These are phyloP conservation scores for Parazoanthus swiftii DNA, from an alignment of 92 coral and sea anemone genomes.

Conservation along the genomic window DNA sequence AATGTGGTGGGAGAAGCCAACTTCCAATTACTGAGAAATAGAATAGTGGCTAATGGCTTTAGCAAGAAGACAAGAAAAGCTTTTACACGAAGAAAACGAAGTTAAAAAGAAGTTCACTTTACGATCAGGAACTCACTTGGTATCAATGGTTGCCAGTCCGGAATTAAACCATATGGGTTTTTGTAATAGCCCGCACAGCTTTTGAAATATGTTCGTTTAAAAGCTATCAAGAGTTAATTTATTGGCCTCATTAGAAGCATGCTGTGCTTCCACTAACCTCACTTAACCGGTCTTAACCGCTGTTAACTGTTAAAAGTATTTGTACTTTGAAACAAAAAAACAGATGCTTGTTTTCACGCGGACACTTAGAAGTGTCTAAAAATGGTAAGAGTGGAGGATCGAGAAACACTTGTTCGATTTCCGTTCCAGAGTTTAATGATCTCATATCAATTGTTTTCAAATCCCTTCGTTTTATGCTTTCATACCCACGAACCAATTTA, in stretches of 20 bases:
- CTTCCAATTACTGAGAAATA: not conserved
- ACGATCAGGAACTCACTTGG: not conserved
- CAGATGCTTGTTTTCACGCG: not conserved
- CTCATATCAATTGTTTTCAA: not conserved
- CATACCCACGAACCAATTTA: too few species aligned
- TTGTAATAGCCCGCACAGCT: not conserved
- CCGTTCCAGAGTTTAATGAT: not conserved
- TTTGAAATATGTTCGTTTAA: slow-evolving; percentile 7
- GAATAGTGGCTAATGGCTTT: not conserved
- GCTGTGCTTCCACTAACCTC: slow-evolving; percentile 23
- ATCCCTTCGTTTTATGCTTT: not conserved
- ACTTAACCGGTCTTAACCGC: slow-evolving; percentile 18
- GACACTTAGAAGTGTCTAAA: not conserved
- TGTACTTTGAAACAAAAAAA: not conserved
- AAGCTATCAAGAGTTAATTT: not conserved
- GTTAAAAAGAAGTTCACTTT: not conserved
- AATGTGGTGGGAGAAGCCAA: too few species aligned
- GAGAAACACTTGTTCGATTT: not conserved
- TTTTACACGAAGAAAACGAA: not conserved
- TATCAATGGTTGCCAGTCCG: not conserved
- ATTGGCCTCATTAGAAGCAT: not conserved
- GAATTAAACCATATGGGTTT: not conserved
- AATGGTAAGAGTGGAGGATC: not conserved
- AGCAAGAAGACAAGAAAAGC: not conserved
- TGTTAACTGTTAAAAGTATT: not conserved